Base-by-base conservation (phyloP, 1,140 invertebrate genomes). In the Globodera ellingtonae region DNA sequence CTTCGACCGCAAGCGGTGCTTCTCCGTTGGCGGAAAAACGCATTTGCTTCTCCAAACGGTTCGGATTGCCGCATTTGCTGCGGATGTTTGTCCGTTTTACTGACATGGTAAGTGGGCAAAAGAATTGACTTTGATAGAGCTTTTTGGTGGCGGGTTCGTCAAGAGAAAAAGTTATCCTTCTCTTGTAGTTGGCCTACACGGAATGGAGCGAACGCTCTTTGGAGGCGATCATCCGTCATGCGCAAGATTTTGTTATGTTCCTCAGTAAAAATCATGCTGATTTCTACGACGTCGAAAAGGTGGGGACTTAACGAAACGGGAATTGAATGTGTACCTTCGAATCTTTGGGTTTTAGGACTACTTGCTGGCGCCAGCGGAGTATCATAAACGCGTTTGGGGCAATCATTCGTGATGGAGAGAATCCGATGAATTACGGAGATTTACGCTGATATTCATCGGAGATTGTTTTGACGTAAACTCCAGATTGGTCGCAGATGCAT, bases 201-300 rank as follows among this genome's bases (percentile, higher is more conserved):
- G 50, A 82, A 18, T 82, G 81, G 81, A 83, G 72, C 72, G 52
- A 65, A 13, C 81, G 81, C n/a, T 50, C 81, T 21, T 46, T 83
- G n/a, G 81, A 82, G 50, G 72, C 81, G 52, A 82, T 82, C 62
- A 75, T 82, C 50, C 79, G 81, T 48, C 81, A 82, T 50, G 81
- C 81, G 44, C 81, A 82, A 67, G 81, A 82, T 56, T 82, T 82
- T 76, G 81, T 82, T 7, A 75, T 82, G 59, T 82, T 82, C 59
- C 69, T 82, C 44, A 76, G 69, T 47, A 82, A 82, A 77, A 72
- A 83, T 48, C 72, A 82, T 67, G 71, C 62, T 9, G 80, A 82
- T 9, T 82, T 65, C 66, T 82, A 69, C 48, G 72, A 72, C 50
- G 81, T 81, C 13, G 80, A 81, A 67, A 62, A 81, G 46, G 67